Conservation (phyloP, 2,888 invertebrate genomes). For the Stenurella melanura region DNA sequence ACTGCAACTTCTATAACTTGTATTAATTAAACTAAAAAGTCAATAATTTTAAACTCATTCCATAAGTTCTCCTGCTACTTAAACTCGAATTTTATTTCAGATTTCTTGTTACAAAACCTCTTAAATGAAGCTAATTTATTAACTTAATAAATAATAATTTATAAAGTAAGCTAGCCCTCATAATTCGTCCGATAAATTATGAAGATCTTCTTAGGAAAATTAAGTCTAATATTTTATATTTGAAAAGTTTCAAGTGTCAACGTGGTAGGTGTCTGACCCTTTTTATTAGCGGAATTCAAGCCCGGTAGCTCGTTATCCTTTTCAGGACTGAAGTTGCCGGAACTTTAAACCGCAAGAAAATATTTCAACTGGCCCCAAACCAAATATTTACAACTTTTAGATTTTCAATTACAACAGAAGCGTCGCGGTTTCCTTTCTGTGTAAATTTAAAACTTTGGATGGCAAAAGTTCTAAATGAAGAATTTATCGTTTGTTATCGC, state of each 20-base stretch:
- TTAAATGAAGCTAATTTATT: constrained; percentile 24
- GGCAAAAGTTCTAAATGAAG: constrained; percentile 25
- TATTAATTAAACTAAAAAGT: not conserved
- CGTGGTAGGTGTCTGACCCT: constrained; percentile 40
- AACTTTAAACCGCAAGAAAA: constrained; percentile 18
- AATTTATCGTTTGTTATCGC: constrained; percentile 19
- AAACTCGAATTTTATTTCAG: constrained; percentile 24
- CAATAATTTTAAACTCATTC: not conserved
- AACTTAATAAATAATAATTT: constrained; percentile 35
- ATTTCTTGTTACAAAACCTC: not conserved
- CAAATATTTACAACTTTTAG: constrained; percentile 34
- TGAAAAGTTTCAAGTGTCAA: constrained; percentile 38
- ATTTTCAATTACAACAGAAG: constrained; percentile 26
- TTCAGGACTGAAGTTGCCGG: constrained; percentile 13
- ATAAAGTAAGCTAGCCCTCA: not conserved
- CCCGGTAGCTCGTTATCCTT: constrained; percentile 14
- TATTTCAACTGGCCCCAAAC: constrained; percentile 20
- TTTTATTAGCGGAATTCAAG: constrained; percentile 25
- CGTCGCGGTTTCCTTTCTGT: constrained; percentile 13
- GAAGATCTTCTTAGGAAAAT: constrained; percentile 44
- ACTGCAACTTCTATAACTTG: not conserved
- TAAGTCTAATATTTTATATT: constrained; percentile 46
- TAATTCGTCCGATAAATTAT: constrained; percentile 12
- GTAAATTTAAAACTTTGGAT: constrained; percentile 21
- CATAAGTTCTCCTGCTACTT: not conserved